Conservation (phyloP, 92 coral and sea anemone species). For the Parazoanthus darwini region DNA sequence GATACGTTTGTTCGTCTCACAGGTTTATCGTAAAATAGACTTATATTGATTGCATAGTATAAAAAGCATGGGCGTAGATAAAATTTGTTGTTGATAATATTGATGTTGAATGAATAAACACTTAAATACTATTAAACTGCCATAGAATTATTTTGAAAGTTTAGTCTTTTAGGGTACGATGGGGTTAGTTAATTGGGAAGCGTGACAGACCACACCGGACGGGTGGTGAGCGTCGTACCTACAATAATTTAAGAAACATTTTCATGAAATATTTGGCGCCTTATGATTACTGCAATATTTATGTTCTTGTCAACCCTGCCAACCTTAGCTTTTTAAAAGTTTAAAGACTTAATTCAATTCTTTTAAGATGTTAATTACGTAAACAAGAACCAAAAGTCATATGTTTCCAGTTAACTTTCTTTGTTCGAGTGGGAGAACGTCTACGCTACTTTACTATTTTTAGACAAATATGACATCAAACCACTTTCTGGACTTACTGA, state of each 20-base stretch:
- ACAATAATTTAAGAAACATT: neutral
- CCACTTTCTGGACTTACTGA: no score
- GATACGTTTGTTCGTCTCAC: neutral
- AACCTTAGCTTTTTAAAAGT: neutral
- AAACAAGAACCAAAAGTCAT: neutral
- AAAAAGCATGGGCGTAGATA: neutral
- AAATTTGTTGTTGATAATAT: neutral
- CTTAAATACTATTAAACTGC: neutral
- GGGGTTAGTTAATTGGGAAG: neutral
- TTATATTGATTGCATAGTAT: neutral
- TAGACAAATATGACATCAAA: neutral
- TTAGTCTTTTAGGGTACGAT: neutral
- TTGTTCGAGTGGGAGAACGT: neutral
- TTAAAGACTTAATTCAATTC: neutral
- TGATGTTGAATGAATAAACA: neutral
- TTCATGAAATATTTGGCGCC: neutral
- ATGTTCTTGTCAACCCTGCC: neutral
- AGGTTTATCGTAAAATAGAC: neutral
- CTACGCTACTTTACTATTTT: neutral
- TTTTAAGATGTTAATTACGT: neutral
- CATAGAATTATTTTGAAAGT: neutral
- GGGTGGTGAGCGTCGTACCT: no score
- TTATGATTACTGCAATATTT: neutral
- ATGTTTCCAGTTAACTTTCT: neutral
- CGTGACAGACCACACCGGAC: no score